Evolutionary conservation across 1,140 invertebrate species (phyloP).

Genomic region (Caenorhabditis briggsae): DNA sequence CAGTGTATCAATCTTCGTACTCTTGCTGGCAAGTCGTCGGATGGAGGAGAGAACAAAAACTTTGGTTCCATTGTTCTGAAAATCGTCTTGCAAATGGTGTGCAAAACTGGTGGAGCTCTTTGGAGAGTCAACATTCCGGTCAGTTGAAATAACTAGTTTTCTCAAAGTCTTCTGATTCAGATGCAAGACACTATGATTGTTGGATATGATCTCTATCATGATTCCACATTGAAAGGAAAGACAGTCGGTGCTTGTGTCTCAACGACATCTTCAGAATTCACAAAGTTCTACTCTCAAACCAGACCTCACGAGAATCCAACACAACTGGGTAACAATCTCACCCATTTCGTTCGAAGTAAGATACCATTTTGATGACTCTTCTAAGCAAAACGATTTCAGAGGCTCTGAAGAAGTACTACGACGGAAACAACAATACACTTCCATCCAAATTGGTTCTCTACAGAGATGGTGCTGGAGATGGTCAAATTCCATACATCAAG

Average conservation of each 20-base stretch:
- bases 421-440: constrained; percentile 50
- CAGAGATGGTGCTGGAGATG: constrained; percentile 65
- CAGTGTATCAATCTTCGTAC: constrained; percentile 56
- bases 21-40: constrained; percentile 23
- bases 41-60: constrained; percentile 64
- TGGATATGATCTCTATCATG: constrained; percentile 64
- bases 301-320: constrained; percentile 62
- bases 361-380: background rate
- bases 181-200: constrained; percentile 54
- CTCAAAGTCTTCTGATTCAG: constrained; percentile 7
- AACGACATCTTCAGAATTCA: constrained; percentile 60
- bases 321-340: constrained; percentile 59
- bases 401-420: constrained; percentile 58
- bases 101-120: constrained; percentile 63
- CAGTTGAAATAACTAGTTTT: background rate
- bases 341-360: constrained; percentile 59
- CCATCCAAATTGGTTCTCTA: constrained; percentile 57
- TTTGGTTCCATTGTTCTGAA: constrained; percentile 62
- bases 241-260: constrained; percentile 63
- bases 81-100: constrained; percentile 63
- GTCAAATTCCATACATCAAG: constrained; percentile 61
- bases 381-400: constrained; percentile 30
- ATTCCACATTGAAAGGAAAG: constrained; percentile 62
- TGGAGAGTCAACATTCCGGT: constrained; percentile 61
- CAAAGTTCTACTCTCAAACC: constrained; percentile 61